Evolutionary conservation across 2,113 vertebrate genomes (phyloP), one percentile per base, ranked within the genome.

Genomic region (Podarcis raffonei): DNA sequence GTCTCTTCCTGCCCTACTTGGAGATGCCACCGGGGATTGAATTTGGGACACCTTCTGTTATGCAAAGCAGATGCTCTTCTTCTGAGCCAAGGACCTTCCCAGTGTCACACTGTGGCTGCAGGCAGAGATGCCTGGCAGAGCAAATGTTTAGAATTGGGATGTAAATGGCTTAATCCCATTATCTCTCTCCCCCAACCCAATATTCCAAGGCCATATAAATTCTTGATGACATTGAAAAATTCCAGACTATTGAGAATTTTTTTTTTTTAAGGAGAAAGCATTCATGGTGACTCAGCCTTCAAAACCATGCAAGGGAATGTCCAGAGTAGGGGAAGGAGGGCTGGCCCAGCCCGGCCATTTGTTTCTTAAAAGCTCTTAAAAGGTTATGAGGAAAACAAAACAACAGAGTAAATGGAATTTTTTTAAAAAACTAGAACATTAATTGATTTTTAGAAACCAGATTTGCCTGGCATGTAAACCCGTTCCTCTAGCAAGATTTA

Each of bases 391-490:
- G 25, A 62, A 53, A 74, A 32, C n/a, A 35, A 91, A 85, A 69
- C 32, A 53, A 42, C 18, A 48, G 37, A 71, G 32, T 81, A 69
- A 83, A 15, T 32, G 6, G 20, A 69, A 81, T 84, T 4, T 84
- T 4, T 42, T 5, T 6, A 35, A 87, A 75, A 65, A 57, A 25
- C 68, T 78, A 3, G 32, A 37, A 81, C 87, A 90, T 79, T 84
- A 85, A 92, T 83, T 65, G 84, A 84, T 22, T 94, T 83, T 93
- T 91, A 88, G 87, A 85, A 85, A 91, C 13, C 59, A 86, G 89
- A 91, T 89, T 81, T 87, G 77, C 37, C 87, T 86, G 87, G 42
- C 95, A 13, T 79, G 90, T 91, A 87, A 77, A 35, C 27, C 65
- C 76, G 1, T 81, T 87, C 68, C 75, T 71, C 75, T 92, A 92